Percentiles rank a stretch among this genome's conserved stretches.
These are phyloP conservation scores for Chrysolina haemoptera DNA, from an alignment of 2,888 invertebrate species.

Conservation along the genomic window DNA sequence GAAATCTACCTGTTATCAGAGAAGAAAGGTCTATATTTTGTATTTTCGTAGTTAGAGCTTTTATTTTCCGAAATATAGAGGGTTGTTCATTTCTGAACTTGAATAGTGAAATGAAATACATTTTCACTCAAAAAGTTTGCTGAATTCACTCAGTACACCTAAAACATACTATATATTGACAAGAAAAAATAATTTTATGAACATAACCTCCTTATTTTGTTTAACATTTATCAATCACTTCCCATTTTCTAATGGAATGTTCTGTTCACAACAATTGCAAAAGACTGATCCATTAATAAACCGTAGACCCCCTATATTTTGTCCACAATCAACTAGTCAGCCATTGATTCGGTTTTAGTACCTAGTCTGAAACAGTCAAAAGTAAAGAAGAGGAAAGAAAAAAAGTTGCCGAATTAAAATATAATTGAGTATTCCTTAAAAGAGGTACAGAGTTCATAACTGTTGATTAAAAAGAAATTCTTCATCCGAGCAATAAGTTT, in stretches of 20 bases:
- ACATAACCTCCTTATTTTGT: conserved; percentile 8
- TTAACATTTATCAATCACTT: neutral
- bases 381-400: too few species aligned
- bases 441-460: too few species aligned
- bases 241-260: neutral
- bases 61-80: conserved; percentile 20
- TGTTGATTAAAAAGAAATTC: too few species aligned
- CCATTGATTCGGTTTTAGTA: neutral
- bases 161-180: conserved; percentile 11
- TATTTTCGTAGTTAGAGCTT: conserved; percentile 11
- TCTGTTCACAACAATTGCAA: neutral
- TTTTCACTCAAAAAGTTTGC: neutral
- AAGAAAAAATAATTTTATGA: conserved; percentile 2
- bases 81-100: conserved; percentile 3
- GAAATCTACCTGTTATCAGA: conserved; percentile 17
- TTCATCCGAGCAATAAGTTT: too few species aligned
- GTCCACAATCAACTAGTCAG: neutral
- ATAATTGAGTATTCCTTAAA: too few species aligned
- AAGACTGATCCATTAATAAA: conserved; percentile 9
- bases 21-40: conserved; percentile 15
- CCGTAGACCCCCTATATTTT: neutral
- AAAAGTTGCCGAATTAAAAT: too few species aligned
- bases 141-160: neutral
- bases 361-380: too few species aligned
- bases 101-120: neutral